A percentile compares a stretch with the other conserved stretches of the same genome.
Evolutionary conservation across 2,113 vertebrate genomes (phyloP).

Genomic region (Saimiri boliviensis): DNA sequence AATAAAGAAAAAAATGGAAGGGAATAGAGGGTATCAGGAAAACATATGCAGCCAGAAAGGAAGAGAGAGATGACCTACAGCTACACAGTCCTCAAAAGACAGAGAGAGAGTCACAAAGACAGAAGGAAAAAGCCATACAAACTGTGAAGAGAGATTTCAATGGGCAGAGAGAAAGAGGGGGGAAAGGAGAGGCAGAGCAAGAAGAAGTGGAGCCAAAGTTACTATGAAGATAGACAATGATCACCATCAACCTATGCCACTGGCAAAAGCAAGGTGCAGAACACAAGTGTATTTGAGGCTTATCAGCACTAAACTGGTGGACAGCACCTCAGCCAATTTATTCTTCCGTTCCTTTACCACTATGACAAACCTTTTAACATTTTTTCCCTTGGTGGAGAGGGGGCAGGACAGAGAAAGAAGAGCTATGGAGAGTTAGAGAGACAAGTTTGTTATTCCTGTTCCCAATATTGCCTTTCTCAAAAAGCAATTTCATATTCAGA

Average conservation of each 20-base stretch:
- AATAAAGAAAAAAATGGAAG: not conserved
- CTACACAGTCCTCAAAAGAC: not conserved
- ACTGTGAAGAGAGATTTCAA: not conserved
- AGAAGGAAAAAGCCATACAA: not conserved
- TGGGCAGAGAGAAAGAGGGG: not conserved
- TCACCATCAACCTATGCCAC: not conserved
- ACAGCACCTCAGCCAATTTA: conserved; percentile 38
- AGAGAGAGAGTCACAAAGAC: not conserved
- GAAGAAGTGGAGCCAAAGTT: not conserved
- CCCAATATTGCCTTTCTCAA: not conserved
- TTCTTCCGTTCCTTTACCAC: not conserved
- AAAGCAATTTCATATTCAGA: conserved; percentile 34
- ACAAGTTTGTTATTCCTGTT: not conserved
- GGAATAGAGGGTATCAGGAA: too few species aligned
- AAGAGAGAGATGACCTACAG: not conserved
- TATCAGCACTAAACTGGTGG: conserved; percentile 46
- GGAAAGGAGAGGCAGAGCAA: not conserved
- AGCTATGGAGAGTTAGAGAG: not conserved
- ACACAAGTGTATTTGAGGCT: not conserved
- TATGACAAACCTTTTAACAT: not conserved
- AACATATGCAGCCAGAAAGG: not conserved
- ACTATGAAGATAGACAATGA: not conserved
- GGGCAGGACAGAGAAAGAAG: not conserved
- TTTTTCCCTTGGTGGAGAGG: not conserved
- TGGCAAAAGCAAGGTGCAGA: not conserved